Evolutionary conservation across 1,140 invertebrate genomes (phyloP).

Genomic region (Harpegnathos saltator): DNA sequence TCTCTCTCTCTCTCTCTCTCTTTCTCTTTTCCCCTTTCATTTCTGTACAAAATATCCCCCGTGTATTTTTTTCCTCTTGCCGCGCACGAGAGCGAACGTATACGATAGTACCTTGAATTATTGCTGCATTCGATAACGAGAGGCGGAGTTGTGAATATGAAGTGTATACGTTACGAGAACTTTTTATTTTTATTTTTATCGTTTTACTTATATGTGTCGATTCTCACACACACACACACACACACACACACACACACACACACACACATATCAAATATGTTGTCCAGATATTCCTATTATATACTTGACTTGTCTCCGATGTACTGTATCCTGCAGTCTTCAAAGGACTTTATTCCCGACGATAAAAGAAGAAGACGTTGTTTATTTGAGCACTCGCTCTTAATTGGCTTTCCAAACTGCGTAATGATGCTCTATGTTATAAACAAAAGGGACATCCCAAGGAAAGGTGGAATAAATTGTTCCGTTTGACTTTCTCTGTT

Average conservation of each 20-base stretch:
- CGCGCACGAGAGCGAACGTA: not conserved
- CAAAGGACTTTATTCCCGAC: too few relatives aligned
- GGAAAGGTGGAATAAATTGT: conserved; percentile 8
- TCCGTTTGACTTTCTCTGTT: not conserved
- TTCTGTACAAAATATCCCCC: not conserved
- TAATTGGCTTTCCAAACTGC: conserved; percentile 32
- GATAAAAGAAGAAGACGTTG: not conserved
- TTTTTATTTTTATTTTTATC: conserved; percentile 36
- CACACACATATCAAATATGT: not conserved
- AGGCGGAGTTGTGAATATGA: not conserved
- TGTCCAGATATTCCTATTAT: conserved; percentile 1
- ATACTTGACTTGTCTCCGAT: too few relatives aligned
- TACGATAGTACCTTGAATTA: conserved; percentile 41
- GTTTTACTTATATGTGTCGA: too few relatives aligned
- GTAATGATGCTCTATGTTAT: conserved; percentile 10
- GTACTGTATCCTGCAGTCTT: too few relatives aligned
- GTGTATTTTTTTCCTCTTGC: not conserved
- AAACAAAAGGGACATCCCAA: not conserved
- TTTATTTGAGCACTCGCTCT: conserved; percentile 13
- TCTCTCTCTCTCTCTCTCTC: too few relatives aligned
- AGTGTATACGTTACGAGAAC: conserved; percentile 9
- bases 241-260: too few relatives aligned
- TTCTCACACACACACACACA: too few relatives aligned
- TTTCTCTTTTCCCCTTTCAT: not conserved
- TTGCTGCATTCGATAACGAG: conserved; percentile 12